Conservation (phyloP, 2,113 vertebrate genomes). For the Scalopus aquaticus region DNA sequence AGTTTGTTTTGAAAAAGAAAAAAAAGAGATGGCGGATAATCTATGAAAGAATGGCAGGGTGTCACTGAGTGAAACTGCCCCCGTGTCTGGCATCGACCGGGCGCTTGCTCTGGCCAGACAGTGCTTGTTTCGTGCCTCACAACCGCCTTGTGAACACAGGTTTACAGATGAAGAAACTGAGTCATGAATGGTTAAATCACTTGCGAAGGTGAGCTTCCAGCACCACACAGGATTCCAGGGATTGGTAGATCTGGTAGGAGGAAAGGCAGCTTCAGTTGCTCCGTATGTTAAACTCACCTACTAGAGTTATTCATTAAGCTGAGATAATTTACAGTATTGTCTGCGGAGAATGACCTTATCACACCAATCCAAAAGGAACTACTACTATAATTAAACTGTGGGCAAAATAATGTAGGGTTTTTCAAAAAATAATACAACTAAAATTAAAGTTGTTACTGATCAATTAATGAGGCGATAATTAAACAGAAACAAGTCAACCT, state of each 20-base stretch:
- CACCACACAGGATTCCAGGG: not conserved
- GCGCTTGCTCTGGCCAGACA: not conserved
- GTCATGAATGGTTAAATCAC: not conserved
- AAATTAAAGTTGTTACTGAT: slow-evolving; percentile 62
- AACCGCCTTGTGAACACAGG: not conserved
- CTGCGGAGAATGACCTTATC: slow-evolving; percentile 63
- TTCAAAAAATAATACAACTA: slow-evolving; percentile 15
- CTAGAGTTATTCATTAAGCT: slow-evolving; percentile 40
- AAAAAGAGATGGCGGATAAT: not conserved
- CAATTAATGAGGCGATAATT: slow-evolving; percentile 72
- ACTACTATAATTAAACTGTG: slow-evolving; percentile 63
- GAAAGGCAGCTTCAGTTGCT: not conserved
- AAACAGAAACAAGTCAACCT: slow-evolving; percentile 67
- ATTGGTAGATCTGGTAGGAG: not conserved
- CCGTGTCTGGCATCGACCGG: not conserved
- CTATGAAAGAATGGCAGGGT: slow-evolving; percentile 56
- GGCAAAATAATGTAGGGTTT: slow-evolving; percentile 10
- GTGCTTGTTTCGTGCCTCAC: not conserved
- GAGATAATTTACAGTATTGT: slow-evolving; percentile 59
- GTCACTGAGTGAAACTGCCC: slow-evolving; percentile 35
- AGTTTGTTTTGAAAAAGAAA: slow-evolving; percentile 66
- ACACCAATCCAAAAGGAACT: slow-evolving; percentile 39
- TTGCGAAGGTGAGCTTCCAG: not conserved
- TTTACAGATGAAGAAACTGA: not conserved
- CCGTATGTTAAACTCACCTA: slow-evolving; percentile 22